Conservation (phyloP, 2,113 vertebrate genomes). For the Phrynosoma blainvillii region DNA sequence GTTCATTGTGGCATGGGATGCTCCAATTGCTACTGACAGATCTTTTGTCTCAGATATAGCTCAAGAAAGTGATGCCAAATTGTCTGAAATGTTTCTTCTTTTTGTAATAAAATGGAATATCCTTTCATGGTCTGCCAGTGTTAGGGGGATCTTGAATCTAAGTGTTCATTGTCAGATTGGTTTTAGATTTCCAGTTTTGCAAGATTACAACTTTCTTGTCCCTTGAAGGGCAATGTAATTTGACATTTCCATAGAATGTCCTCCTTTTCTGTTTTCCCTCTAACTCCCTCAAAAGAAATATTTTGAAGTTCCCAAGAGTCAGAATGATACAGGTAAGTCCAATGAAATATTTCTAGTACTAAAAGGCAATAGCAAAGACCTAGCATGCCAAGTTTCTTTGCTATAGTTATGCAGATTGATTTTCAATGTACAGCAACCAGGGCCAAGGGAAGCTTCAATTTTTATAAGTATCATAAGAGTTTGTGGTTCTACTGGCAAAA, state of each 20-base stretch:
- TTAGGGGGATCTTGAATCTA: not conserved
- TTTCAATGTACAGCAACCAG: not conserved
- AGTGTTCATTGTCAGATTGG: not conserved
- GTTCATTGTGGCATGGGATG: not conserved
- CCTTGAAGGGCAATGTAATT: not conserved
- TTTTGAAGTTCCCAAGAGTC: not conserved
- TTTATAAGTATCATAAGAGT: not conserved
- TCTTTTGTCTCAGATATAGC: not conserved
- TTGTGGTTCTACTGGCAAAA: constrained; percentile 18
- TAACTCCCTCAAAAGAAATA: not conserved
- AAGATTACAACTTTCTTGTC: not conserved
- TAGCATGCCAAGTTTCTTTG: constrained; percentile 15
- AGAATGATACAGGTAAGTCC: not conserved
- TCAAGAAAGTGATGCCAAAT: not conserved
- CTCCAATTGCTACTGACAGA: not conserved
- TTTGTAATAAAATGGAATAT: not conserved
- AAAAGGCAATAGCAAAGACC: constrained; percentile 12
- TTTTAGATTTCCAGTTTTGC: not conserved
- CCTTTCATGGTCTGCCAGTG: not conserved
- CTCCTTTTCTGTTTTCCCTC: not conserved
- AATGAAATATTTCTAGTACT: not conserved
- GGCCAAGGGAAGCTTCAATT: not conserved
- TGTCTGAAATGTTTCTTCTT: not conserved
- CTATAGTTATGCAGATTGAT: not conserved
- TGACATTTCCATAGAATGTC: not conserved